Evolutionary conservation across 2,113 vertebrate species (phyloP).

Genomic region (Corapipo altera): DNA sequence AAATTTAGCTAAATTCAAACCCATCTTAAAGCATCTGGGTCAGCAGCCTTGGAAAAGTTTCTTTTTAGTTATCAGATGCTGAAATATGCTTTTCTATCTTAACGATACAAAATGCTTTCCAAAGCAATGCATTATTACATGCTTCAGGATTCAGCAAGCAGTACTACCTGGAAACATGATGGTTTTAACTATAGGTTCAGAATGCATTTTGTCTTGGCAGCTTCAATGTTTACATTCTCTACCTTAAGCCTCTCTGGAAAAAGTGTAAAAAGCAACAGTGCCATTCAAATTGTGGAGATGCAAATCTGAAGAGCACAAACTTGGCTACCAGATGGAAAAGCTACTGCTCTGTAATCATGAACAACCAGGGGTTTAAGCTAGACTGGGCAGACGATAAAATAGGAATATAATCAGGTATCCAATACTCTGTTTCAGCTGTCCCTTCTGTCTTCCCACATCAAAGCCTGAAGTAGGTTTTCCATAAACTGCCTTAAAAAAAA

Average conservation of each 20-base stretch:
- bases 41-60: constrained; percentile 47
- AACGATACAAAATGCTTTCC: not conserved
- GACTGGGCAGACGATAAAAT: not conserved
- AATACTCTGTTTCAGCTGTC: not conserved
- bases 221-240: not conserved
- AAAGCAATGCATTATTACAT: not conserved
- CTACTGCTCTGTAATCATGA: not conserved
- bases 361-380: not conserved
- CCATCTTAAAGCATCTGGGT: constrained; percentile 19
- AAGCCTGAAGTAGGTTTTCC: not conserved
- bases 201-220: not conserved
- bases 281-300: not conserved
- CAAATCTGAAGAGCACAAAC: not conserved
- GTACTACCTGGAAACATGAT: not conserved
- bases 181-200: not conserved
- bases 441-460: not conserved
- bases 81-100: constrained; percentile 27
- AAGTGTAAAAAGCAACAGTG: not conserved
- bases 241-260: not conserved
- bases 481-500: not conserved
- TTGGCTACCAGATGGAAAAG: not conserved
- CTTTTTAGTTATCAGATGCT: constrained; percentile 44
- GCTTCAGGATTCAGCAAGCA: constrained; percentile 10
- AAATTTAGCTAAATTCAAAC: constrained; percentile 62
- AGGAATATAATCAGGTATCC: not conserved